Base-by-base conservation (phyloP, 2,888 invertebrate species). In the Andrena dorsata region DNA sequence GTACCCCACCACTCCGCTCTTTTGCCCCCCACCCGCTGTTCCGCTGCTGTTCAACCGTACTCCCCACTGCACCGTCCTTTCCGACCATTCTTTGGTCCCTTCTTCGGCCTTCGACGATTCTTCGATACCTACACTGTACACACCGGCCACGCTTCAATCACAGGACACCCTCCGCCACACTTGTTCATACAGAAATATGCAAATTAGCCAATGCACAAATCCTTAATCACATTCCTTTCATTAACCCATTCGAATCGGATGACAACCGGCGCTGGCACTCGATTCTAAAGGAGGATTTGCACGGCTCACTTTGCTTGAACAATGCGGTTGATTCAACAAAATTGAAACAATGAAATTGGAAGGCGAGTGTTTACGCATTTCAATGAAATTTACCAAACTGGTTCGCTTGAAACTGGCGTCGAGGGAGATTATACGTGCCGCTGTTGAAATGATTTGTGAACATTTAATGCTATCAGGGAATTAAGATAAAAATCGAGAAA, bases 21-120 rank as follows among this genome's bases (percentile, higher is more conserved):
- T 20, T 23, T 30, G 71, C 77, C 64, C 66, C 65, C 66, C 79
- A 28, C 73, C 71, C 70, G 56, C 10, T 30, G 8, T 41, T 51
- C 8, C 58, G n/a, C 6, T 47, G 66, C 28, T 58, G 41, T 70
- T 74, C 70, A 70, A 73, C 61, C 75, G 49, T 56, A 30, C 66
- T 41, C 76, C 76, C 79, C 82, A 70, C 87, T 75, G 23, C 28
- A 49, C 65, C 64, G 66, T 56, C 28, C 76, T 81, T 70, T 71
- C 65, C 75, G 76, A 76, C 79, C 63, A 80, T 82, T 86, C 80
- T 81, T 74, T 26, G 65, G 60, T 61, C 80, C 81, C 85, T 76
- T 80, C 84, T 80, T 84, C 78, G 80, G 61, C 77, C 87, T 86
- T 86, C 86, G 66, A 79, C 71, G 78, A 71, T 77, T 82, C 75